phyloP scores from a whole-genome alignment of 2,113 vertebrate genomes.

The Marcusenius ussheri region DNA sequence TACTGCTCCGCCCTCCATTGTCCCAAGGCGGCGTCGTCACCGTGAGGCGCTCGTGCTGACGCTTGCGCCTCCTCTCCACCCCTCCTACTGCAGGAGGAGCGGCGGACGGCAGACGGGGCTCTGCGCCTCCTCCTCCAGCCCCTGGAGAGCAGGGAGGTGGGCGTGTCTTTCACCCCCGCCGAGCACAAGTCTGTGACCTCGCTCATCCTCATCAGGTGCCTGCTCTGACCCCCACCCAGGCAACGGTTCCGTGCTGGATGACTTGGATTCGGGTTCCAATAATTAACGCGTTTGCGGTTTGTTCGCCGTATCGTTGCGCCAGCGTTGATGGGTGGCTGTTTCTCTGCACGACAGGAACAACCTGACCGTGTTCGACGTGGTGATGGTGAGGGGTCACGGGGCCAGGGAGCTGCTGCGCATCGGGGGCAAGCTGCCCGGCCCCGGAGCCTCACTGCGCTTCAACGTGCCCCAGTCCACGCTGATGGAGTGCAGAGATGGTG shows the following conservation, averaged over 20 bases:
- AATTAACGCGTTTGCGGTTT: neutral
- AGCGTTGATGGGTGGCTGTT: neutral
- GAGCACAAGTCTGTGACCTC: constrained; percentile 81
- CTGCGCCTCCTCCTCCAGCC: constrained; percentile 74
- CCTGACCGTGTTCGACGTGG: constrained; percentile 82
- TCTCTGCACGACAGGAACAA: constrained; percentile 74
- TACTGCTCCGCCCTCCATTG: no score
- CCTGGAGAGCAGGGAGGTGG: constrained; percentile 72
- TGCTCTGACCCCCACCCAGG: neutral
- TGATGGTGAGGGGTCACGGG: constrained; percentile 79
- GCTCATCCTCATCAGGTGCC: constrained; percentile 81
- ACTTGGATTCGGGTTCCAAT: neutral
- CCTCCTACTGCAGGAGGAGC: constrained; percentile 22
- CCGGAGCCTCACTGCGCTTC: constrained; percentile 82
- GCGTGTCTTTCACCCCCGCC: constrained; percentile 76
- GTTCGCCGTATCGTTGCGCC: neutral
- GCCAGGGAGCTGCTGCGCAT: constrained; percentile 85
- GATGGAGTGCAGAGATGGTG: constrained; percentile 91
- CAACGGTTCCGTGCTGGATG: neutral
- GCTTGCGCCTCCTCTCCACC: constrained; percentile 8
- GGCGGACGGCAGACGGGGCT: constrained; percentile 28
- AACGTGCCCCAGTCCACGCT: constrained; percentile 93
- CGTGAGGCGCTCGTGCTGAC: neutral
- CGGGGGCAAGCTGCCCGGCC: constrained; percentile 82
- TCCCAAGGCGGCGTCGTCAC: neutral